Conservation (phyloP, 2,888 invertebrate genomes). For the Callinectes sapidus region DNA sequence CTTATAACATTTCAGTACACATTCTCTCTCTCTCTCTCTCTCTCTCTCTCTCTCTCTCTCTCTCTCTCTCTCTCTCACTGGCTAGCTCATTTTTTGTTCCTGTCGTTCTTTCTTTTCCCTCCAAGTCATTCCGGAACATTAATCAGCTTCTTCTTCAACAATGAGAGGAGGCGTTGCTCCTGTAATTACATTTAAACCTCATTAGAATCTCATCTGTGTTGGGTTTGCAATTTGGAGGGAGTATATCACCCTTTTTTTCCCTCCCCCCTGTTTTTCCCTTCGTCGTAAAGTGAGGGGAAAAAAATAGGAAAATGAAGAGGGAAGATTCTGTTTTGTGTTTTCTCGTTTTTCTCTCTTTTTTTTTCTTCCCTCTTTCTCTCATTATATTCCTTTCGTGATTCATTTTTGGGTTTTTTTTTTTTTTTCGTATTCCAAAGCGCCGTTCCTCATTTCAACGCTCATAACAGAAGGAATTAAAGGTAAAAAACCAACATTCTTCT, state of each 20-base stretch:
- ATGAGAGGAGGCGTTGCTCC: conserved; percentile 8
- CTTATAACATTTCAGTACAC: too few relatives aligned
- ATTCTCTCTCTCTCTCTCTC: background rate
- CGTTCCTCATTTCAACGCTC: background rate
- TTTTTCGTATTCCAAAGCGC: background rate
- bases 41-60: too few relatives aligned
- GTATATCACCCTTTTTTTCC: conserved; percentile 15
- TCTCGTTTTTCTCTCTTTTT: too few relatives aligned
- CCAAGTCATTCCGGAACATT: conserved; percentile 22
- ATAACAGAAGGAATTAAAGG: background rate
- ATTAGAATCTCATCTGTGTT: conserved; percentile 44
- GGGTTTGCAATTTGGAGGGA: conserved; percentile 36
- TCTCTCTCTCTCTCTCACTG: background rate
- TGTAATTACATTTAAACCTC: conserved; percentile 42
- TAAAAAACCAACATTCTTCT: background rate
- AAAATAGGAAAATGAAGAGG: background rate
- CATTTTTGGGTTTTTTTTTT: too few relatives aligned
- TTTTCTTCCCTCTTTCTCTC: too few relatives aligned
- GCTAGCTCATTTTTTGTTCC: background rate
- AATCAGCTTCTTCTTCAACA: conserved; percentile 39
- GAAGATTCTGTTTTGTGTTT: too few relatives aligned
- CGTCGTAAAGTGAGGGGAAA: background rate
- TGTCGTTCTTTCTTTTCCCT: background rate
- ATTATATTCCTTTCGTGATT: too few relatives aligned
- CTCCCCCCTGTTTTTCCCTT: background rate